These are phyloP conservation scores for Pseudoips prasinana DNA, from an alignment of 2,888 invertebrate genomes.

Conservation along the genomic window DNA sequence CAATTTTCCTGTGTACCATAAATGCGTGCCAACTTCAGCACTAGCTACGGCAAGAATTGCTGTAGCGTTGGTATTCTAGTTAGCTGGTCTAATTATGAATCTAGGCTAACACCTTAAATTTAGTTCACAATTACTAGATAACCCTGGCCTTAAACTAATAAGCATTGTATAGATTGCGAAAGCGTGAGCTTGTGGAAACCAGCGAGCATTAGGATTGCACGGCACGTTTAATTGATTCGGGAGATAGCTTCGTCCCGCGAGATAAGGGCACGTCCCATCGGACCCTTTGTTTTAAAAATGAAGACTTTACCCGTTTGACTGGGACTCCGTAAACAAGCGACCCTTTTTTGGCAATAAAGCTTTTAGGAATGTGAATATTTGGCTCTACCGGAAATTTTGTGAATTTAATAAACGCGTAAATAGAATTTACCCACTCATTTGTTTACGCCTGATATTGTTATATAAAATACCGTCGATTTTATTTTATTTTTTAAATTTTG, in stretches of 20 bases:
- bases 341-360: constrained; percentile 52
- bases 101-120: too few relatives aligned
- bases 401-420: constrained; percentile 42
- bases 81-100: too few relatives aligned
- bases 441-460: constrained; percentile 16
- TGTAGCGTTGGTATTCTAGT: too few relatives aligned
- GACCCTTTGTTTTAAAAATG: constrained; percentile 52
- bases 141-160: too few relatives aligned
- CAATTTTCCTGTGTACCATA: too few relatives aligned
- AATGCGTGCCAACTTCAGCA: too few relatives aligned
- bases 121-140: too few relatives aligned
- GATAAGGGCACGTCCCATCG: constrained; percentile 36
- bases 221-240: constrained; percentile 51
- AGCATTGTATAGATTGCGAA: too few relatives aligned
- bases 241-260: constrained; percentile 33
- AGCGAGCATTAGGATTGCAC: constrained; percentile 1
- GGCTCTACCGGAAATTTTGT: constrained; percentile 39
- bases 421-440: constrained; percentile 21
- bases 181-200: too few relatives aligned
- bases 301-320: constrained; percentile 40
- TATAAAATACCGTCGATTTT: constrained; percentile 9
- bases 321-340: constrained; percentile 44
- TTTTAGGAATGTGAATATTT: constrained; percentile 53
- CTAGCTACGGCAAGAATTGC: too few relatives aligned
- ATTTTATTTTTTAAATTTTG: constrained; percentile 6